Base-by-base conservation (phyloP, 2,113 vertebrate species). In the Prunella fulvescens region DNA sequence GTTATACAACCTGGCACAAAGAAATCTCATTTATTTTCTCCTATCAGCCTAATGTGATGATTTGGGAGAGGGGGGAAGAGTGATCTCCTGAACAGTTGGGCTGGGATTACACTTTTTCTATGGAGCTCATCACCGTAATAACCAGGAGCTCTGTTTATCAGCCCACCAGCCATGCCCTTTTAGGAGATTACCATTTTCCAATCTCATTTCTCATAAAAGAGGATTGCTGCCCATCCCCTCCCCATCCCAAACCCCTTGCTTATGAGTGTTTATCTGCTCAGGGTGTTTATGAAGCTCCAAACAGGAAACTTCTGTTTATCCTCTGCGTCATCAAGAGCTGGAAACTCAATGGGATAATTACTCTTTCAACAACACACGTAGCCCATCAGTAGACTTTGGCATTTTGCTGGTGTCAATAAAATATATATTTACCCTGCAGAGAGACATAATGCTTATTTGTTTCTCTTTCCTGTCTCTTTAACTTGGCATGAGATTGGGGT, bases 171-270 rank as follows among this genome's bases (percentile, higher is more conserved):
- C 85, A 78, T 97, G 87, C 92, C 96, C 97, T 98, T 98, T 98
- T 98, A 97, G 97, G 95, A 92, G 98, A 98, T 98, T 98, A 97
- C 96, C 83, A 91, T 94, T 95, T 97, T 98, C 96, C 97, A 98
- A 98, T 98, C 98, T 96, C 93, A 97, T 98, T 98, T 98, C 96
- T 95, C 70, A 88, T 95, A 96, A 98, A 98, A 98, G 98, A 97
- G 98, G 98, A 98, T 98, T 98, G 97, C 87, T 19, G 88, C 85
- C 92, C 40, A 47, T 94, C 96, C 95, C 92, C 86, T 96, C 78
- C 61, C 60, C 1, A 3, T 71, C 72, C 72, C 72, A 81, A 93
- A 88, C 92, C 93, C 91, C 50, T 96, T 8, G 47, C 92, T 93
- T 92, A 90, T 40, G 76, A 78, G 60, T 33, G 13, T 91, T 93